A percentile compares a stretch with the other conserved stretches of the same genome.
These are phyloP conservation scores for Spea bombifrons DNA, from an alignment of 2,113 vertebrate species.

Conservation along the genomic window DNA sequence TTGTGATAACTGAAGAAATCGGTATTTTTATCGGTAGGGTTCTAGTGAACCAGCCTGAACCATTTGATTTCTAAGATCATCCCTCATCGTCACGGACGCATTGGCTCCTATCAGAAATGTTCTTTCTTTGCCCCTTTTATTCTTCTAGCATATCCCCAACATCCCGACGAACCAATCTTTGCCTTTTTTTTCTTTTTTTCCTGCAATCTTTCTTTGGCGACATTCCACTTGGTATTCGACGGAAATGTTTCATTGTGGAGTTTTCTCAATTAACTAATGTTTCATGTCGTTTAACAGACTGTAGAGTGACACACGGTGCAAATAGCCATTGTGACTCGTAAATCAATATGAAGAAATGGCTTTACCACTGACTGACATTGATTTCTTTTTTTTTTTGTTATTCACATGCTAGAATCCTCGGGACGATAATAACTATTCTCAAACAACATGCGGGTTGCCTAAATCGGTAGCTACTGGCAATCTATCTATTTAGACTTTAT, in stretches of 20 bases:
- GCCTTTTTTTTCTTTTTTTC: neutral
- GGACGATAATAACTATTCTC: conserved; percentile 34
- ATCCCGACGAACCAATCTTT: neutral
- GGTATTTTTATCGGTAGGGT: too few species aligned
- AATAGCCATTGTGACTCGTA: conserved; percentile 28
- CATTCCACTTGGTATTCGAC: conserved; percentile 8
- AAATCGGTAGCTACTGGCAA: too few species aligned
- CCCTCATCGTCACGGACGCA: too few species aligned
- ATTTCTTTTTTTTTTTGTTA: conserved; percentile 29
- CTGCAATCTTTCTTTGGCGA: conserved; percentile 7
- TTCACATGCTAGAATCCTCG: conserved; percentile 15
- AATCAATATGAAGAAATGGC: conserved; percentile 30
- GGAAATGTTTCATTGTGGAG: conserved; percentile 29
- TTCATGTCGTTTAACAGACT: conserved; percentile 16
- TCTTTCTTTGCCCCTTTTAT: too few species aligned
- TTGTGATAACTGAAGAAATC: too few species aligned
- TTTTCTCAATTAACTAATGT: conserved; percentile 10
- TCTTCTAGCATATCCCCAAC: neutral
- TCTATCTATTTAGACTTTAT: too few species aligned
- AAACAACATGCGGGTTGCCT: conserved; percentile 1
- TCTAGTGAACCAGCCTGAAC: too few species aligned
- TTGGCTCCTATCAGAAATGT: too few species aligned
- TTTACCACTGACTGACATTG: conserved; percentile 18
- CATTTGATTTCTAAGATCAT: too few species aligned
- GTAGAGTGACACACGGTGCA: conserved; percentile 20